phyloP scores from a whole-genome alignment of 2,797 vertebrate species.

The Craterocephalus amniculus region DNA sequence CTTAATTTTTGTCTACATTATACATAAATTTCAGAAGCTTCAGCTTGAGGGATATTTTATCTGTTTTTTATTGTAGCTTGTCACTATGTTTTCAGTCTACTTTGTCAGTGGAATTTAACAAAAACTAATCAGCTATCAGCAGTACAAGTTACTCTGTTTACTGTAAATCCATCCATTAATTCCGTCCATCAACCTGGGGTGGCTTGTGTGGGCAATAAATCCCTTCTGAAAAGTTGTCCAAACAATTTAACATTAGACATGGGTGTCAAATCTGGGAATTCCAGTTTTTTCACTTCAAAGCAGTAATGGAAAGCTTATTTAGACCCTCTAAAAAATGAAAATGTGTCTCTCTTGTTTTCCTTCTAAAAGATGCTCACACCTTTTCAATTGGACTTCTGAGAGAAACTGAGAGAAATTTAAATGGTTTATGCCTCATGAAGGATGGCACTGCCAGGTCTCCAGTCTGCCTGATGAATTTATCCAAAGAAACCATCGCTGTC shows the following conservation, averaged over 20 bases:
- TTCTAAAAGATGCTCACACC: conserved; percentile 24
- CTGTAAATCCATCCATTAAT: too few relatives aligned
- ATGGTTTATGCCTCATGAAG: conserved; percentile 28
- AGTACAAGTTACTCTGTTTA: not conserved
- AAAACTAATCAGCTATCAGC: too few relatives aligned
- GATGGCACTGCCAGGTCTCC: conserved; percentile 36
- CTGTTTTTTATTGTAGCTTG: too few relatives aligned
- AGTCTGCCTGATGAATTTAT: conserved; percentile 61
- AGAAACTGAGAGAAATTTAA: too few relatives aligned
- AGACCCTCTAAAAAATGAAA: not conserved
- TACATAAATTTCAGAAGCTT: too few relatives aligned
- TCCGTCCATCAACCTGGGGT: too few relatives aligned
- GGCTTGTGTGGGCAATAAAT: not conserved
- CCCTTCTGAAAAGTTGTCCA: not conserved
- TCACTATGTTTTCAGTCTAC: too few relatives aligned
- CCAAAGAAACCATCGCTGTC: conserved; percentile 37
- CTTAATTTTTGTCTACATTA: too few relatives aligned
- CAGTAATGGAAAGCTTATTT: not conserved
- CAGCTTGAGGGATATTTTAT: too few relatives aligned
- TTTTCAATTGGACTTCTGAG: conserved; percentile 20
- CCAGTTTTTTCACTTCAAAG: not conserved
- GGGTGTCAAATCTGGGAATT: not conserved
- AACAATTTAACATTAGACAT: not conserved
- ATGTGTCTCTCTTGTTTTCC: not conserved
- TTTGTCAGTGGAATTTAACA: too few relatives aligned